Percentiles rank a stretch among this genome's conserved stretches.
These are phyloP conservation scores for Crocodylus rhombifer DNA, from an alignment of 2,797 vertebrate genomes.

Conservation along the genomic window DNA sequence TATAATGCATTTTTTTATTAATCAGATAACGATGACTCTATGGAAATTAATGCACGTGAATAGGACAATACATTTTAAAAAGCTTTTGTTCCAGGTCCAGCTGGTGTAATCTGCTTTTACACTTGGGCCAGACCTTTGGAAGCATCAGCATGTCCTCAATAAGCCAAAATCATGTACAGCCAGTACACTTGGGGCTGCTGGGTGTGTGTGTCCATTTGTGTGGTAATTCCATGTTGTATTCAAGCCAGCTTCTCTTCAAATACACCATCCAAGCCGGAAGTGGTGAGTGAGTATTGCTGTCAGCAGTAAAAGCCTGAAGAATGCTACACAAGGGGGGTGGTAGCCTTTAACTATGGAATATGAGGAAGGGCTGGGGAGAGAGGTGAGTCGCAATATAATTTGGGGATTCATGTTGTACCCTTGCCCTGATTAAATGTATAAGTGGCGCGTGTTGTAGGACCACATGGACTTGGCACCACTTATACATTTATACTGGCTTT, in stretches of 20 bases:
- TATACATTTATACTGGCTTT: not conserved
- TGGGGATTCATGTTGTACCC: not conserved
- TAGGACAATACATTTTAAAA: not conserved
- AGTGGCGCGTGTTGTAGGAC: not conserved
- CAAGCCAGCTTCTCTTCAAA: not conserved
- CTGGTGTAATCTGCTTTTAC: not conserved
- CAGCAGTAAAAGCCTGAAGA: not conserved
- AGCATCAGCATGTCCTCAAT: not conserved
- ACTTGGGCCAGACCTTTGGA: not conserved
- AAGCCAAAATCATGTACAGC: not conserved
- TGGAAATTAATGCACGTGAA: slow-evolving; percentile 26
- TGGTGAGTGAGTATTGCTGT: not conserved
- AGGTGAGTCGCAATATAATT: not conserved
- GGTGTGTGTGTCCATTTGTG: not conserved
- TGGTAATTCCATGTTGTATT: not conserved
- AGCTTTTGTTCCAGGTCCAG: not conserved
- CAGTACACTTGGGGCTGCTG: not conserved
- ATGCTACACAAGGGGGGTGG: fast-evolving
- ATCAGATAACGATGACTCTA: not conserved
- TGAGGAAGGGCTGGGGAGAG: not conserved
- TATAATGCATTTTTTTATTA: not conserved
- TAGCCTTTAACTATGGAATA: not conserved
- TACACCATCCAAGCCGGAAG: not conserved
- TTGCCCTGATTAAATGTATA: not conserved
- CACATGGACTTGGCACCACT: not conserved